phyloP scores from a whole-genome alignment of 2,113 vertebrate species.

The Tylochromis polylepis region DNA sequence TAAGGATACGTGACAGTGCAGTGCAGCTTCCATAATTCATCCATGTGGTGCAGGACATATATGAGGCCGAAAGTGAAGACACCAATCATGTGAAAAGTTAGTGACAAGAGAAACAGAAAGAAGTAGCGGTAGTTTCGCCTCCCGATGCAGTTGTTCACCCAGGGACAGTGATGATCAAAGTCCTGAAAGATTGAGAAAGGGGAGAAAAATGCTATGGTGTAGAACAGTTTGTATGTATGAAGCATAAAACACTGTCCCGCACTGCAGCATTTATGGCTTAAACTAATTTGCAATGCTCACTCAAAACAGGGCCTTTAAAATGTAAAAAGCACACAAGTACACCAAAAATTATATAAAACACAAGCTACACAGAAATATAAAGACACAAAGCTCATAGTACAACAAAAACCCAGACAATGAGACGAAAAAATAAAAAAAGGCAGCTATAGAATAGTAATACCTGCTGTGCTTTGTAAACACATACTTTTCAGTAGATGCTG shows the following conservation, averaged over 20 bases:
- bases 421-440: neutral
- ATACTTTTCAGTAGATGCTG: constrained; percentile 2
- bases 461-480: neutral
- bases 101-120: constrained; percentile 92
- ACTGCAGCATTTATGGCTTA: neutral
- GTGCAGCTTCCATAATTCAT: constrained; percentile 83
- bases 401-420: neutral
- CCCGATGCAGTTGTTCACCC: constrained; percentile 85
- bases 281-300: neutral
- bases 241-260: neutral
- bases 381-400: neutral
- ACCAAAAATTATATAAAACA: neutral
- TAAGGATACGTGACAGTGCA: constrained; percentile 94
- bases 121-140: constrained; percentile 97
- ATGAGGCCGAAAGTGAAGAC: constrained; percentile 91
- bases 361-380: neutral
- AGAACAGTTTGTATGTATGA: neutral
- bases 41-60: constrained; percentile 86
- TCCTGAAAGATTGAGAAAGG: constrained; percentile 71
- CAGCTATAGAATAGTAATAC: neutral
- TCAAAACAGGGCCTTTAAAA: neutral
- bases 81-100: constrained; percentile 88
- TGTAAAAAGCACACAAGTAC: neutral
- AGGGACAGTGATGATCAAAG: constrained; percentile 97
- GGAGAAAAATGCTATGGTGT: neutral